Conservation (phyloP, 2,113 vertebrate genomes). For the Lates calcarifer region DNA sequence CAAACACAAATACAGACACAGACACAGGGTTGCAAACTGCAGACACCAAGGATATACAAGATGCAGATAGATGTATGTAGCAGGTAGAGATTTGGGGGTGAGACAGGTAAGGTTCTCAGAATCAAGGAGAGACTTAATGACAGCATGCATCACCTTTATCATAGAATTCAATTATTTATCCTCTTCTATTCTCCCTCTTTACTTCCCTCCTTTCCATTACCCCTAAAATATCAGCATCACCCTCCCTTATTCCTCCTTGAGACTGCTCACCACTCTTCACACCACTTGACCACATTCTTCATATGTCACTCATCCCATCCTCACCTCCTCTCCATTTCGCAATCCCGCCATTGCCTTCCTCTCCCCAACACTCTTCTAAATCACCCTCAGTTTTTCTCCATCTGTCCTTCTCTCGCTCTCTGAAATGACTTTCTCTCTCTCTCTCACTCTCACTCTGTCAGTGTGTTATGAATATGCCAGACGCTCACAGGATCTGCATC, state of each 20-base stretch:
- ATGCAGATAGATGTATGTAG: neutral
- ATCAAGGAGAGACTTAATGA: conserved; percentile 29
- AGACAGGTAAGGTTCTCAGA: conserved; percentile 14
- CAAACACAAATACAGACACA: conserved; percentile 15
- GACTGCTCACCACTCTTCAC: conserved; percentile 33
- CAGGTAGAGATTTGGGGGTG: neutral
- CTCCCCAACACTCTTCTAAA: conserved; percentile 49
- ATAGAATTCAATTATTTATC: neutral
- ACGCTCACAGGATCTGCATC: conserved; percentile 47
- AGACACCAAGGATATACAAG: conserved; percentile 29
- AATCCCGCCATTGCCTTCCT: conserved; percentile 35
- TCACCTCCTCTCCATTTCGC: conserved; percentile 45
- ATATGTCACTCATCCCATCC: conserved; percentile 45
- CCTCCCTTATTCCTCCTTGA: conserved; percentile 1
- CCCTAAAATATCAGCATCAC: conserved; percentile 27
- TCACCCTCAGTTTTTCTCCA: conserved; percentile 60
- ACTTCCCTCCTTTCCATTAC: neutral
- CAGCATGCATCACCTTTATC: conserved; percentile 35
- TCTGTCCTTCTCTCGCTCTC: conserved; percentile 54
- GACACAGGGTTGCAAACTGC: conserved; percentile 21
- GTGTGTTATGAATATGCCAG: conserved; percentile 52
- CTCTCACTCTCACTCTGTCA: conserved; percentile 50
- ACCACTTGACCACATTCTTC: conserved; percentile 46
- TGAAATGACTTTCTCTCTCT: conserved; percentile 42
- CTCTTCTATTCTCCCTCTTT: neutral